Conservation (phyloP, 1,140 invertebrate species). For the Apocrypta bakeri region DNA sequence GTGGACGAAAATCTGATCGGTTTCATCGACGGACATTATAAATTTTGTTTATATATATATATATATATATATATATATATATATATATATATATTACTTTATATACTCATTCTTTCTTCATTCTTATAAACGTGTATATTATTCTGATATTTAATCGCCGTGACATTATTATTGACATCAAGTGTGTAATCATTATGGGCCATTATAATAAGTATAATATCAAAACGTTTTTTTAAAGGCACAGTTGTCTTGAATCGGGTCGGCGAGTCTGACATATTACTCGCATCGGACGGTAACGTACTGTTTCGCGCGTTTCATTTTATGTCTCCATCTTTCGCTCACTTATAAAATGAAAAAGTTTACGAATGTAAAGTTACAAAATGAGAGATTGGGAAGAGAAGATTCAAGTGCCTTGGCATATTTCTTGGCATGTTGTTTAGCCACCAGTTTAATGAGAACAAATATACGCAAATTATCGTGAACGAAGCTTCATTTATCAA, state of each 20-base stretch:
- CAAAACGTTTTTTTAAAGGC: not conserved
- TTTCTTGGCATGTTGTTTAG: conserved; percentile 44
- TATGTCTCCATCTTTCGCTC: conserved; percentile 4
- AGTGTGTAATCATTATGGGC: not conserved
- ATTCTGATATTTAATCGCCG: not conserved
- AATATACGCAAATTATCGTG: not conserved
- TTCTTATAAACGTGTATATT: not conserved
- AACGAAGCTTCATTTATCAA: not conserved
- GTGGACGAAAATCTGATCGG: not conserved
- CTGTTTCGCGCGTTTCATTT: conserved; percentile 18
- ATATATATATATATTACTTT: too few relatives aligned
- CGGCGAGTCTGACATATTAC: conserved; percentile 47
- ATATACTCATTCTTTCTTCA: not conserved
- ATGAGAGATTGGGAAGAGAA: not conserved
- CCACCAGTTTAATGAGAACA: not conserved
- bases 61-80: too few relatives aligned
- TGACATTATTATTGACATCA: not conserved
- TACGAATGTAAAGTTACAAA: too few relatives aligned
- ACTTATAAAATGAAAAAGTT: not conserved
- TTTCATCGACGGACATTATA: not conserved
- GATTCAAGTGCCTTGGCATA: conserved; percentile 51
- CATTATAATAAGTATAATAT: not conserved
- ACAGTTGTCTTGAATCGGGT: not conserved
- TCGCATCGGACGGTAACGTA: conserved; percentile 47
- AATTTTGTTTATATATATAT: too few relatives aligned